Percentiles rank a stretch among this genome's conserved stretches.
Conservation (phyloP, 2,113 vertebrate species). For the Agapornis roseicollis region DNA sequence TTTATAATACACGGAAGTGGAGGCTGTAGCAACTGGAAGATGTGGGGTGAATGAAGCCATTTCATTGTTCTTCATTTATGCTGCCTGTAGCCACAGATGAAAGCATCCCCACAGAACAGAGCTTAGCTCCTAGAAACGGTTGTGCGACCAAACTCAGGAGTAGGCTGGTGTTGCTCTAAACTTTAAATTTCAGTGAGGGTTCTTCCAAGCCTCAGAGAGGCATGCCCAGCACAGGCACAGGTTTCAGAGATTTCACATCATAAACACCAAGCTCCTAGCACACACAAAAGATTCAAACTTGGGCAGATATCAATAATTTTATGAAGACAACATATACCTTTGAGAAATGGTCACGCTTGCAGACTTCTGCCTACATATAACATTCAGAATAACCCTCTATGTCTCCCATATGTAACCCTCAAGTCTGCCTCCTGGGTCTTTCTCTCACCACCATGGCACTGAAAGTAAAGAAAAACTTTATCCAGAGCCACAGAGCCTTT, state of each 20-base stretch:
- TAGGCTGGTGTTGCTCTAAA: not conserved
- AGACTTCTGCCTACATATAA: not conserved
- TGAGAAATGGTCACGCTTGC: fast-evolving
- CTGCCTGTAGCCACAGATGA: not conserved
- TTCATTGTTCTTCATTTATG: not conserved
- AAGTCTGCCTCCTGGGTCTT: not conserved
- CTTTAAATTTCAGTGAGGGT: not conserved
- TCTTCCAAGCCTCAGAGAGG: not conserved
- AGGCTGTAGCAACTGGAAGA: not conserved
- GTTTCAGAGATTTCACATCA: not conserved
- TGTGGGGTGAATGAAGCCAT: not conserved
- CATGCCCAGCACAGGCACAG: not conserved
- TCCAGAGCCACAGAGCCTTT: not conserved
- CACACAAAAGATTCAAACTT: not conserved
- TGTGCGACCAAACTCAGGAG: not conserved
- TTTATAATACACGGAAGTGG: not conserved
- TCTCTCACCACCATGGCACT: not conserved
- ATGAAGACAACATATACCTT: not conserved
- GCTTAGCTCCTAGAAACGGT: not conserved
- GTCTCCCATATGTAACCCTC: not conserved
- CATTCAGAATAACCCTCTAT: not conserved
- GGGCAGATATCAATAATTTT: not conserved
- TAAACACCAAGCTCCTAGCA: not conserved
- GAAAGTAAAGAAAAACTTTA: not conserved
- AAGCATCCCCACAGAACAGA: not conserved